Evolutionary conservation across 2,797 vertebrate genomes (phyloP).

Genomic region (Mionectes olivaceus): DNA sequence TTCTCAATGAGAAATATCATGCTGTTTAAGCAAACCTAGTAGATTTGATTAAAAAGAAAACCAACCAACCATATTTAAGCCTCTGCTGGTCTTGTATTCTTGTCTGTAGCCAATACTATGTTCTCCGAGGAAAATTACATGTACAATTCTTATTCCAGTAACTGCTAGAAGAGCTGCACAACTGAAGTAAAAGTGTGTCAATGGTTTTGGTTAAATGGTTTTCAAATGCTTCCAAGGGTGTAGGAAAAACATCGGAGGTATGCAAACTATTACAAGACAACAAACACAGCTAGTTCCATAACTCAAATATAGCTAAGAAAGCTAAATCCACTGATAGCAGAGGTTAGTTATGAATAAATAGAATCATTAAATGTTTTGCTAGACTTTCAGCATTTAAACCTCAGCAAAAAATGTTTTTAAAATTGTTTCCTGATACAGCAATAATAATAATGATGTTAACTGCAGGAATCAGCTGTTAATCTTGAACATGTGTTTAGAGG

Average conservation of each 20-base stretch:
- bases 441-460: background rate
- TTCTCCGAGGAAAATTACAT: background rate
- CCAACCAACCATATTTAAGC: background rate
- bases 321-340: background rate
- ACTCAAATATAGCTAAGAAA: background rate
- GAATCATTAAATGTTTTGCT: background rate
- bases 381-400: background rate
- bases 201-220: background rate
- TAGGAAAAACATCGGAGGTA: background rate
- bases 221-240: background rate
- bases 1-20: background rate
- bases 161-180: background rate
- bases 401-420: background rate
- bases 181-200: background rate
- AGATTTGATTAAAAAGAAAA: background rate
- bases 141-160: background rate
- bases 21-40: constrained; percentile 27
- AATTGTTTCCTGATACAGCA: background rate
- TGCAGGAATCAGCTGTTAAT: background rate
- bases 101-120: background rate
- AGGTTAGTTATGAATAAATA: background rate
- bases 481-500: background rate
- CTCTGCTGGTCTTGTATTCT: background rate
- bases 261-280: background rate
- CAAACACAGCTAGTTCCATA: background rate